Percentiles rank a stretch among this genome's conserved stretches.
phyloP scores from a whole-genome alignment of 2,113 vertebrate species.

The Gila orcuttii region DNA sequence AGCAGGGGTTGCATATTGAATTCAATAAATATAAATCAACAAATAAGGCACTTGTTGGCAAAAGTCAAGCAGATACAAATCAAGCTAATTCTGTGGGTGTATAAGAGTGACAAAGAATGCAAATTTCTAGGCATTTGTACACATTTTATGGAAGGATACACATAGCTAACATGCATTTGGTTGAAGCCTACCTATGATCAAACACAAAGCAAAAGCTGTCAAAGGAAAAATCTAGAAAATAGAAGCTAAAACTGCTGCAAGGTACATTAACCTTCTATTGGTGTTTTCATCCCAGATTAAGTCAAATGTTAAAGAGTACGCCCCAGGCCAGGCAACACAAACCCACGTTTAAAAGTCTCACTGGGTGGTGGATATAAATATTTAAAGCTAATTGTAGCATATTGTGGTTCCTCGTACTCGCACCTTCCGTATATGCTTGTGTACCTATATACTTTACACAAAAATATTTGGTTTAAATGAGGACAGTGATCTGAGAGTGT shows the following conservation, averaged over 20 bases:
- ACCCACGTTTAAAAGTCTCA: not conserved
- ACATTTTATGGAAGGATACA: slow-evolving; percentile 7
- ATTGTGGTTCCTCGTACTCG: not conserved
- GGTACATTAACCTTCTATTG: slow-evolving; percentile 32
- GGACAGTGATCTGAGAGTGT: not conserved
- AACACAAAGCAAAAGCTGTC: not conserved
- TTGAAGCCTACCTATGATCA: not conserved
- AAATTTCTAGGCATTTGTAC: not conserved
- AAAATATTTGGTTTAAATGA: not conserved
- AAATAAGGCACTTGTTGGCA: not conserved
- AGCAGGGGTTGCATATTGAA: not conserved
- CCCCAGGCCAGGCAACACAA: not conserved
- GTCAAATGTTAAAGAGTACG: not conserved
- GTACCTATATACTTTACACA: not conserved
- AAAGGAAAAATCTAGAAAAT: not conserved
- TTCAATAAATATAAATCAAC: not conserved
- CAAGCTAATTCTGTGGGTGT: not conserved
- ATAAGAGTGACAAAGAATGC: not conserved
- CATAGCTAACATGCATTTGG: not conserved
- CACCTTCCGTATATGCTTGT: not conserved
- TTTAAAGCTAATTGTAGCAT: not conserved
- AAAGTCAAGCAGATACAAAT: not conserved
- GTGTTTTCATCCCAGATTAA: not conserved
- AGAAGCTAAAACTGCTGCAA: not conserved
- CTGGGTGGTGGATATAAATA: slow-evolving; percentile 8